Evolutionary conservation across 1,140 invertebrate species (phyloP), one percentile per base, ranked within the genome.

Genomic region (Drosophila pallidifrons): DNA sequence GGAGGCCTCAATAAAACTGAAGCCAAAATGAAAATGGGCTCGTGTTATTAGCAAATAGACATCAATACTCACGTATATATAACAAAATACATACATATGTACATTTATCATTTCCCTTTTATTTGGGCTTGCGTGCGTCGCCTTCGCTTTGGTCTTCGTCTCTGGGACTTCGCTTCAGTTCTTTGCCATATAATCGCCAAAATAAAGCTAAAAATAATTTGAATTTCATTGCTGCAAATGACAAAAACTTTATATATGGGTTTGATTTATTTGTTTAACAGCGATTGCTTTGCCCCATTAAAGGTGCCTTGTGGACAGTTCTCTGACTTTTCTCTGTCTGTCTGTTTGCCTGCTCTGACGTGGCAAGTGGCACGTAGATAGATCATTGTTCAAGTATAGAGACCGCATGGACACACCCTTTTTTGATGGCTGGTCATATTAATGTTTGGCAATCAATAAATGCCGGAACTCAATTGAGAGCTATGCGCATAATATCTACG

Each of bases 151-250:
- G 20, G 20, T 25, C 41, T 6, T 43, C 38, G 38, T 41, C 38
- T 11, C 38, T 64, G n/a, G 6, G 7, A 16, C 45, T 43, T 51
- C 38, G 41, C 49, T 25, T 25, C 20, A 30, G 58, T 38, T 67
- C 75, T 75, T 65, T 58, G 75, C 70, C 80, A 65, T 51, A 75
- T 82, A 78, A 70, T 65, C 67, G 75, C 61, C 75, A 75, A 68
- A 70, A 79, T 82, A 88, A 88, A 87, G 82, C 79, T 87, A 88
- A 87, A 87, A 87, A 87, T 87, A 87, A 87, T 87, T 79, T 79
- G 76, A 77, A 77, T 77, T 77, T 88, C 82, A 87, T 87, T 82
- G 82, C 83, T 88, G 83, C 78, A 88, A 87, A 88, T 82, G 83
- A 82, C 83, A 82, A 77, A 71, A 80, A 87, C 58, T 78, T 78